Percentiles rank a stretch among this genome's conserved stretches.
Conservation (phyloP, 1,140 invertebrate genomes). For the Ceratina japonica region DNA sequence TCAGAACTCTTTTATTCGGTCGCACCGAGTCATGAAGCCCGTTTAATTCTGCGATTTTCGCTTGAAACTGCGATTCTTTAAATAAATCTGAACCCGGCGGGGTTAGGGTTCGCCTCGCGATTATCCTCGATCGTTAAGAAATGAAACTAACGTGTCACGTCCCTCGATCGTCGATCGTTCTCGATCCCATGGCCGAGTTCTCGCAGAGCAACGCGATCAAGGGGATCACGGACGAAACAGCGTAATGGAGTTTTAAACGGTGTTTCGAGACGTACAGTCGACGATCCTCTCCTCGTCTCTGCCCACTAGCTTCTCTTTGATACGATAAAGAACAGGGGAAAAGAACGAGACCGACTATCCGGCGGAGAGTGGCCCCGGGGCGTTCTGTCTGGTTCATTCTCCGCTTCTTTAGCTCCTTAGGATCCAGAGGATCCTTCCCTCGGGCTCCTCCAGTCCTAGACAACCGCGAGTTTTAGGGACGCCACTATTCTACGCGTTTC, state of each 20-base stretch:
- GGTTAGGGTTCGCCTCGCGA: not conserved
- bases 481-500: not conserved
- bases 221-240: slow-evolving; percentile 50
- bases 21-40: not conserved
- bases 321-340: slow-evolving; percentile 49
- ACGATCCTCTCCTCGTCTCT: slow-evolving; percentile 45
- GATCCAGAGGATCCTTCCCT: slow-evolving; percentile 53
- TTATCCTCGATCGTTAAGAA: not conserved
- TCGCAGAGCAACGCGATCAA: slow-evolving; percentile 44
- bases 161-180: slow-evolving; percentile 55
- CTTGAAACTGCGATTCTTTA: not conserved
- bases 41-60: too few relatives aligned
- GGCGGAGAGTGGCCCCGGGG: slow-evolving; percentile 49
- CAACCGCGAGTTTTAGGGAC: slow-evolving; percentile 23
- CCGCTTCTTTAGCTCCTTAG: slow-evolving; percentile 42
- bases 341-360: slow-evolving; percentile 34
- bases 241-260: slow-evolving; percentile 68
- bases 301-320: slow-evolving; percentile 51
- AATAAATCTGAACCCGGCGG: not conserved
- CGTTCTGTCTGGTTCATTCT: slow-evolving; percentile 43
- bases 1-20: not conserved
- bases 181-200: slow-evolving; percentile 25
- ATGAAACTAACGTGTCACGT: slow-evolving; percentile 49
- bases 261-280: slow-evolving; percentile 58
- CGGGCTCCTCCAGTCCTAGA: slow-evolving; percentile 48